A percentile compares a stretch with the other conserved stretches of the same genome.
Evolutionary conservation across 2,113 vertebrate species (phyloP).

Genomic region (Centropristis striata): DNA sequence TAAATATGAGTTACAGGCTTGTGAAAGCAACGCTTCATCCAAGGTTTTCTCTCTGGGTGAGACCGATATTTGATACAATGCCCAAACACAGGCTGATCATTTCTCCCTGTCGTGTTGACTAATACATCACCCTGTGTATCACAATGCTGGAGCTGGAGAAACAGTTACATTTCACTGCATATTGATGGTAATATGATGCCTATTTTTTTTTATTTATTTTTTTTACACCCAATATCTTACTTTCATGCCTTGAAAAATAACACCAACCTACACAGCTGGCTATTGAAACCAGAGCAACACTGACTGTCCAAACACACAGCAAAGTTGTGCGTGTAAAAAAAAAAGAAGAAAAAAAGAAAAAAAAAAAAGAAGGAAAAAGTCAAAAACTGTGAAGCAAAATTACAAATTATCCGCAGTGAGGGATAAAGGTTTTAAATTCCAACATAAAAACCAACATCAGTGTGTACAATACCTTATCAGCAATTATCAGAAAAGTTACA

Average conservation of each 20-base stretch:
- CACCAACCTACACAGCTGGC: constrained; percentile 2
- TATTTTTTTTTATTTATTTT: too few relatives aligned
- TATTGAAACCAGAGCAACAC: neutral
- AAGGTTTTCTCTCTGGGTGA: neutral
- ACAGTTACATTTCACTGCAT: too few relatives aligned
- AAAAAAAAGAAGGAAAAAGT: too few relatives aligned
- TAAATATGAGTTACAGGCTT: neutral
- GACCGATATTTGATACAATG: neutral
- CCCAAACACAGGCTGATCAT: neutral
- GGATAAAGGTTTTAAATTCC: neutral
- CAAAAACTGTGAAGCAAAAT: neutral
- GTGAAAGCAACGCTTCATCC: neutral
- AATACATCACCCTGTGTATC: neutral
- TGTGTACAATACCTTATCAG: neutral
- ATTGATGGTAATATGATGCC: neutral
- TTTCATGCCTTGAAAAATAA: neutral
- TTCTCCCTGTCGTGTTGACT: neutral
- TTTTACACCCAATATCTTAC: neutral
- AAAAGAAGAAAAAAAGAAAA: too few relatives aligned
- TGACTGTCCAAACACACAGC: neutral
- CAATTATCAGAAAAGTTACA: neutral
- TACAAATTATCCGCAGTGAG: neutral
- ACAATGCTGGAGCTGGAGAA: neutral
- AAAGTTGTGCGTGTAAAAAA: neutral
- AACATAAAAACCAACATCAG: neutral